phyloP scores from a whole-genome alignment of 2,113 vertebrate species.

The Morone saxatilis region DNA sequence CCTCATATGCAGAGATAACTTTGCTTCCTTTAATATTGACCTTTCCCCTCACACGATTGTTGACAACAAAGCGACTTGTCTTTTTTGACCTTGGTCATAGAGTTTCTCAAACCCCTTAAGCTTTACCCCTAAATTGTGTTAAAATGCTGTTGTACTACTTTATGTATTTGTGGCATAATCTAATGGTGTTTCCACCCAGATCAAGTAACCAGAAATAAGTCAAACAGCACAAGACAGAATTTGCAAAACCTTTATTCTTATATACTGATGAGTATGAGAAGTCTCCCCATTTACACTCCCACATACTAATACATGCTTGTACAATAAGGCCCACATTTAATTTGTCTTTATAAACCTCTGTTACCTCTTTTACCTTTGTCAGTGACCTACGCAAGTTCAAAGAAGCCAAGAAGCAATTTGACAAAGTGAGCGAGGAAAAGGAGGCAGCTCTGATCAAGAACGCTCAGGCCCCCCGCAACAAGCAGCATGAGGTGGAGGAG shows the following conservation, averaged over 20 bases:
- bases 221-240: neutral
- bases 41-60: constrained; percentile 19
- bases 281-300: neutral
- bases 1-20: neutral
- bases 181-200: neutral
- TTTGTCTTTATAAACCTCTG: constrained; percentile 1
- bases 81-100: neutral
- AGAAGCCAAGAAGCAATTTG: constrained; percentile 98
- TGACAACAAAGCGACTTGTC: constrained; percentile 1
- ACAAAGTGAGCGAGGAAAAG: constrained; percentile 99
- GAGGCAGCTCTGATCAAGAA: constrained; percentile 96
- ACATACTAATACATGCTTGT: neutral
- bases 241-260: neutral
- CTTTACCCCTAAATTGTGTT: neutral
- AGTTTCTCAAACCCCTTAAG: neutral
- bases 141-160: neutral
- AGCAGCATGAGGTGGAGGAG: constrained; percentile 97
- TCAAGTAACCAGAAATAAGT: neutral
- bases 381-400: constrained; percentile 98
- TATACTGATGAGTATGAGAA: neutral
- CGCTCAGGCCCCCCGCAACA: constrained; percentile 95
- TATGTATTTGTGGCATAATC: neutral
- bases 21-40: constrained; percentile 26
- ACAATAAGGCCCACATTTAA: neutral
- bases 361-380: constrained; percentile 12